Percentiles rank a stretch among this genome's conserved stretches.
phyloP scores from a whole-genome alignment of 2,797 vertebrate species.

The Malacoctenus gilli region DNA sequence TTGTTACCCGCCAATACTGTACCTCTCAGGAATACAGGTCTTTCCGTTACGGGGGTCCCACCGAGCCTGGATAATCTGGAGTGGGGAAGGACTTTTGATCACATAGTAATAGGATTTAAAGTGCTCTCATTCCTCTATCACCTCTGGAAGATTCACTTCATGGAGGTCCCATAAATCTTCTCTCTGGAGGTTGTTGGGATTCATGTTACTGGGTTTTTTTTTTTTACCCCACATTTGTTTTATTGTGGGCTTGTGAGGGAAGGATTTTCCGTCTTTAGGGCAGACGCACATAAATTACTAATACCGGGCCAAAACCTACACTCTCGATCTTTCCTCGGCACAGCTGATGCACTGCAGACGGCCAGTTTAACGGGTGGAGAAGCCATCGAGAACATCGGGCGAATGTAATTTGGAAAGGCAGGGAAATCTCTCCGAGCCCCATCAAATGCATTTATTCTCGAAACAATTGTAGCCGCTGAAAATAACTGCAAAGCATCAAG shows the following conservation, averaged over 20 bases:
- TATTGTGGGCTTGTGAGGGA: slow-evolving; percentile 20
- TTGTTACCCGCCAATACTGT: slow-evolving; percentile 65
- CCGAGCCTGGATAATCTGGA: slow-evolving; percentile 42
- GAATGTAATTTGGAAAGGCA: slow-evolving; percentile 56
- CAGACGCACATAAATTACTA: slow-evolving; percentile 56
- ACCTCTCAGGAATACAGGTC: slow-evolving; percentile 53
- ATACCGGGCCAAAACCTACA: slow-evolving; percentile 35
- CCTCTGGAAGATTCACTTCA: slow-evolving; percentile 54
- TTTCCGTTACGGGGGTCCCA: slow-evolving; percentile 40
- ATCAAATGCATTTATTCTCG: slow-evolving; percentile 52
- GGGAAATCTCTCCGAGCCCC: slow-evolving; percentile 47
- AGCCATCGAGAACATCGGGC: slow-evolving; percentile 31
- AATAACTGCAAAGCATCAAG: slow-evolving; percentile 54
- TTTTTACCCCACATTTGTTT: slow-evolving; percentile 40
- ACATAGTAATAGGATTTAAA: slow-evolving; percentile 70
- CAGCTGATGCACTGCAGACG: slow-evolving; percentile 47
- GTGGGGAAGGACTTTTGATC: slow-evolving; percentile 71
- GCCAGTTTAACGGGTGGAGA: slow-evolving; percentile 40
- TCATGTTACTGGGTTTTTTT: slow-evolving; percentile 11
- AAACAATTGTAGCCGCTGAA: slow-evolving; percentile 49
- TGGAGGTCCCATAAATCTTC: slow-evolving; percentile 60
- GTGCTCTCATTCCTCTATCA: slow-evolving; percentile 59
- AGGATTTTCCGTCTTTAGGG: slow-evolving; percentile 31
- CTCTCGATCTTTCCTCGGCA: slow-evolving; percentile 21
- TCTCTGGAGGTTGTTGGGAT: slow-evolving; percentile 43